Evolutionary conservation across 2,113 vertebrate genomes (phyloP).

Genomic region (Crotalus tigris): DNA sequence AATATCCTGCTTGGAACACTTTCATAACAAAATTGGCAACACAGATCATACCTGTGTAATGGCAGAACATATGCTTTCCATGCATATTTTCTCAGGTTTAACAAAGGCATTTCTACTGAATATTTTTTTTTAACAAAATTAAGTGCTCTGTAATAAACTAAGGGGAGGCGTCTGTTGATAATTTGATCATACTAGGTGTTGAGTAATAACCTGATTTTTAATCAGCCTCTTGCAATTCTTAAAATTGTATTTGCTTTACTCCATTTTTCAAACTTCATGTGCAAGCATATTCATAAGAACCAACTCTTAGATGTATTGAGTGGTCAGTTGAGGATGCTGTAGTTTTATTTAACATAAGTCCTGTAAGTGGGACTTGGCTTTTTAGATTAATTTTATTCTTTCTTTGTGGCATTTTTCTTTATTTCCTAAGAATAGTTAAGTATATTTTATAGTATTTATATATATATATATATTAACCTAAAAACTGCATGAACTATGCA

Average conservation of each 20-base stretch:
- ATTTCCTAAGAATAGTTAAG: neutral
- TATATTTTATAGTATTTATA: neutral
- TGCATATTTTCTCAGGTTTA: neutral
- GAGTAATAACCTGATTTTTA: neutral
- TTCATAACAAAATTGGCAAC: neutral
- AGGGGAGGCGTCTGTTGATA: neutral
- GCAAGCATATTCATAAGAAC: neutral
- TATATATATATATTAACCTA: neutral
- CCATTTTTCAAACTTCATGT: neutral
- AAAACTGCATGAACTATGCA: neutral
- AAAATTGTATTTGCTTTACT: neutral
- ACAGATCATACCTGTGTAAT: neutral
- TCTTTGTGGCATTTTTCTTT: neutral
- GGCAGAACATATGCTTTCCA: neutral
- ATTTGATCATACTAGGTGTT: neutral
- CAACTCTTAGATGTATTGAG: neutral
- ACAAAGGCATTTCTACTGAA: neutral
- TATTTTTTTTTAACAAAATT: neutral
- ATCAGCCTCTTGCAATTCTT: neutral
- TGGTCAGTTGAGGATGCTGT: neutral
- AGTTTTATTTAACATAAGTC: neutral
- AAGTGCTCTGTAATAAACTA: neutral
- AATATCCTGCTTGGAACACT: neutral
- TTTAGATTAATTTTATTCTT: neutral
- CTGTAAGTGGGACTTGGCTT: neutral